Base-by-base conservation (phyloP, 2,113 vertebrate species). In the Polyodon spathula region DNA sequence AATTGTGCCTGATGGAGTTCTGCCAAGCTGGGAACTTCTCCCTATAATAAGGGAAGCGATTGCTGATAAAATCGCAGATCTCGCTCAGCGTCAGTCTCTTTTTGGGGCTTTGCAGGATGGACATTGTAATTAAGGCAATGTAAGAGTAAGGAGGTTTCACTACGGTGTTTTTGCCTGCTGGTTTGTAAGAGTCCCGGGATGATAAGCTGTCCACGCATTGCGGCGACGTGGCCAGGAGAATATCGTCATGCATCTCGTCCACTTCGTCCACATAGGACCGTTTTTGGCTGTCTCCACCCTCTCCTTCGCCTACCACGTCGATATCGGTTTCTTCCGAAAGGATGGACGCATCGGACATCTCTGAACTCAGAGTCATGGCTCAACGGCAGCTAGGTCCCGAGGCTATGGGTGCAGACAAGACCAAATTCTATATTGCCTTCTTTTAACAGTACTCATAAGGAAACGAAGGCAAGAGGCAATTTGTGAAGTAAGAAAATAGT, bases 81-180 rank as follows among this genome's bases (percentile, higher is more conserved):
- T 90, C 89, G 79, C 93, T 94, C 58, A 94, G 91, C 44, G 93
- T 94, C 59, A 94, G 91, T 44, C 92, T 76, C 84, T 95, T 95
- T 66, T 95, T 93, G 61, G 92, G 89, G 70, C 92, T 94, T 81
- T 95, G 92, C 63, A 95, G 89, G 78, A 95, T 95, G 73, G 92
- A 81, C 92, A 95, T 95, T 73, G 92, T 95, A 82, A 95, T 95
- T 64, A 95, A 82, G 72, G 92, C 92, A 76, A 95, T 95, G 84
- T 95, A 95, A 2, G 92, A 95, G 86, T 95, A 95, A 6, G 92
- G 92, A 40, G 92, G 92, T 81, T 95, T 94, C 77, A 95, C 92
- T 80, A 90, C 82, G 8, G 88, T 79, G 82, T 82, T 90, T 81
- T 92, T 94, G 69, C 81, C 76, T 62, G 79, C 72, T 69, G 82